These are phyloP conservation scores for Drosophila paulistorum DNA, from an alignment of 1,140 invertebrate species.

Conservation along the genomic window DNA sequence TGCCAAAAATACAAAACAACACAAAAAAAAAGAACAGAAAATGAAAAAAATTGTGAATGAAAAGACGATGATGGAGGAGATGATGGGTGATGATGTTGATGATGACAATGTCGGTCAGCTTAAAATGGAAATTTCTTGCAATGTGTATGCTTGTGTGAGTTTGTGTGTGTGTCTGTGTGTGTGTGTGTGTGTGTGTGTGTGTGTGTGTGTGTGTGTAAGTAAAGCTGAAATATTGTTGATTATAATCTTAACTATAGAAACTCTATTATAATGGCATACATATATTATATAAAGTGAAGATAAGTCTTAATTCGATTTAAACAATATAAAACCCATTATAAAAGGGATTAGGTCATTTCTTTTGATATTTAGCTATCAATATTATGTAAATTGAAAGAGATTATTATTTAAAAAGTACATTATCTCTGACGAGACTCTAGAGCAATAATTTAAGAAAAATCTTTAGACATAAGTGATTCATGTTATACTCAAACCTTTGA, in stretches of 20 bases:
- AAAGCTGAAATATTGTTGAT: neutral
- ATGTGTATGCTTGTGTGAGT: neutral
- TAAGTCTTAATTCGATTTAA: neutral
- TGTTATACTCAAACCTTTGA: too few relatives aligned
- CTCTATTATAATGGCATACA: constrained; percentile 3
- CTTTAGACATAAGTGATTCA: too few relatives aligned
- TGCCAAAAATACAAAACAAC: neutral
- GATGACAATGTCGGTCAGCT: constrained; percentile 62
- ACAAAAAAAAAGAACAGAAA: neutral
- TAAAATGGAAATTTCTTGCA: constrained; percentile 1
- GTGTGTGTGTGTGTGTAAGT: neutral
- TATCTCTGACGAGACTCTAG: too few relatives aligned
- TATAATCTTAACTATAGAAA: constrained; percentile 11
- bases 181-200: neutral
- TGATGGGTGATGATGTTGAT: constrained; percentile 64
- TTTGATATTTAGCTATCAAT: too few relatives aligned
- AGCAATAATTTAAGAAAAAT: too few relatives aligned
- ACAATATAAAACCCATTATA: constrained; percentile 1
- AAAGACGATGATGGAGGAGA: constrained; percentile 48
- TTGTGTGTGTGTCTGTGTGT: neutral
- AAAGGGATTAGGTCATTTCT: too few relatives aligned
- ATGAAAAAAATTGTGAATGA: neutral
- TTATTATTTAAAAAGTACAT: too few relatives aligned
- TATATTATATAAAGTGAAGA: neutral
- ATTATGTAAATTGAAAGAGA: too few relatives aligned